These are phyloP conservation scores for Irena cyanogastra DNA, from an alignment of 2,113 vertebrate species.

Conservation along the genomic window DNA sequence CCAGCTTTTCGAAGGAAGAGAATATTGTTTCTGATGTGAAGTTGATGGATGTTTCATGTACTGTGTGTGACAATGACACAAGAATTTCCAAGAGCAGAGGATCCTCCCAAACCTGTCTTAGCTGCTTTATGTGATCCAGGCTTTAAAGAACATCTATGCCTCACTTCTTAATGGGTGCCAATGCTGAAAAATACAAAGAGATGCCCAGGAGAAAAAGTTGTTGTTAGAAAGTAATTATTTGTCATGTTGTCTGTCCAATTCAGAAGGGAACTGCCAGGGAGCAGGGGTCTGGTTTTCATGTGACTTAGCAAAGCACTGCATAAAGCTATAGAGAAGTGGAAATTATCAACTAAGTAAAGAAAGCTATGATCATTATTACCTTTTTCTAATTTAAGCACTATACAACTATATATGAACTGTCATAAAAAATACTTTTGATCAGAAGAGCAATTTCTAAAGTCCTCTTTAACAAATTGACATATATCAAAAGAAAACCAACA, in stretches of 20 bases:
- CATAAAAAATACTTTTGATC: not conserved
- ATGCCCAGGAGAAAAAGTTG: conserved; percentile 41
- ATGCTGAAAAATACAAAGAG: conserved; percentile 29
- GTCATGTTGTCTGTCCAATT: conserved; percentile 1
- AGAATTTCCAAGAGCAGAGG: conserved; percentile 56
- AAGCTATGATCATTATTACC: not conserved
- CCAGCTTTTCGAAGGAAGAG: conserved; percentile 48
- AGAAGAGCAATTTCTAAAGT: not conserved
- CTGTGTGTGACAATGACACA: conserved; percentile 62
- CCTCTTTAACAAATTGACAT: not conserved
- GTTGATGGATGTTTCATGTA: conserved; percentile 64
- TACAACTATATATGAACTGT: not conserved
- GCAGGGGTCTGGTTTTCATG: not conserved
- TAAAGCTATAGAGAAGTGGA: not conserved
- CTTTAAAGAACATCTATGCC: conserved; percentile 46
- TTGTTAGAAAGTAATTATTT: conserved; percentile 35
- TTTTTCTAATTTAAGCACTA: not conserved
- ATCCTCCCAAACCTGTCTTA: conserved; percentile 36
- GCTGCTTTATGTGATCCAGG: conserved; percentile 26
- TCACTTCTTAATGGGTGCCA: conserved; percentile 45
- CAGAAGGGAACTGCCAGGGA: not conserved
- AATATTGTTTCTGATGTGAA: conserved; percentile 57
- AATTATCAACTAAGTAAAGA: not conserved
- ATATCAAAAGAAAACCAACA: not conserved
- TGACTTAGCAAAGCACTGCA: not conserved